phyloP scores from a whole-genome alignment of 2,113 vertebrate genomes.

The Ranitomeya imitator region DNA sequence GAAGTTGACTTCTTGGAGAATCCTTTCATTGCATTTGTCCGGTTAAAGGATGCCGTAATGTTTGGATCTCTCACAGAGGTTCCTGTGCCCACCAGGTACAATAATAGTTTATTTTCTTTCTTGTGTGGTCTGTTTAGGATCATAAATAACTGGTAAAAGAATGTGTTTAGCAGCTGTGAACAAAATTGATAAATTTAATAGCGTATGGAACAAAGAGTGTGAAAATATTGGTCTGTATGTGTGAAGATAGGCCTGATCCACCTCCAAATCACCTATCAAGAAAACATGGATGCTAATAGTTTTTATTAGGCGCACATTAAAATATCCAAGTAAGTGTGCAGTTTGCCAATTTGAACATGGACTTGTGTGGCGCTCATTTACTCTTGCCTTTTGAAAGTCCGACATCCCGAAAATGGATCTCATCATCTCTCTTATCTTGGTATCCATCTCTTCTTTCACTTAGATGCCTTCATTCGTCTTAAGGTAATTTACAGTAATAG shows the following conservation, averaged over 20 bases:
- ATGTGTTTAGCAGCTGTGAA: neutral
- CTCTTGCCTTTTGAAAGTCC: no score
- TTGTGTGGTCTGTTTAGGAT: neutral
- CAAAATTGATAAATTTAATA: neutral
- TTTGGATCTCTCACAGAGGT: slow-evolving; percentile 95
- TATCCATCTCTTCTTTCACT: no score
- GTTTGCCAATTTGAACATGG: no score
- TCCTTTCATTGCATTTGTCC: slow-evolving; percentile 94
- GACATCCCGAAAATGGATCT: no score
- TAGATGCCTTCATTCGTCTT: no score
- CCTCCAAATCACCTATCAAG: neutral
- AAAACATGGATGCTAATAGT: neutral
- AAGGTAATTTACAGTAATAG: no score
- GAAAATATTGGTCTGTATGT: neutral
- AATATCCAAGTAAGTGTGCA: no score
- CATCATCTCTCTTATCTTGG: no score
- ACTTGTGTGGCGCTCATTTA: no score
- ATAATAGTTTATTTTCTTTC: slow-evolving; percentile 67
- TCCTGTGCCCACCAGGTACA: slow-evolving; percentile 86
- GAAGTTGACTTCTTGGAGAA: slow-evolving; percentile 94
- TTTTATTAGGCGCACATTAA: neutral
- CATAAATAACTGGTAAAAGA: neutral
- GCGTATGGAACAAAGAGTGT: neutral
- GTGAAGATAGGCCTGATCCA: neutral
- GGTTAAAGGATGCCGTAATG: slow-evolving; percentile 95